Base-by-base conservation (phyloP, 2,797 vertebrate species). In the Sebastiscus albofasciatus region DNA sequence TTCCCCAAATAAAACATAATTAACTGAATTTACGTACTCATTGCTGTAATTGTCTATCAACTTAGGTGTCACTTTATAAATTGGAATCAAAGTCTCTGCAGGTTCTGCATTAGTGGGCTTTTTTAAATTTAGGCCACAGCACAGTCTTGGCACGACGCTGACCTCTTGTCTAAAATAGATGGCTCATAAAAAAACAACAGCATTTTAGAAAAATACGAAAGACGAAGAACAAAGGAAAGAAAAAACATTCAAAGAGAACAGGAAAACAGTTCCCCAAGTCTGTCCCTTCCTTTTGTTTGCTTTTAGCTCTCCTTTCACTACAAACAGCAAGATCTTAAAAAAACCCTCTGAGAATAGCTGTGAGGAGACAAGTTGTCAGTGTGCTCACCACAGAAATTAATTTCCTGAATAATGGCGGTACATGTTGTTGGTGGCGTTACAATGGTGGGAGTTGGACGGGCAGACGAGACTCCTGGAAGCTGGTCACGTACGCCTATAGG, bases 311-410 rank as follows among this genome's bases (percentile, higher is more conserved):
- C 52, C 14, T 54, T 67, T 81, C 20, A 61, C 14, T 62, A 31
- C 55, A 86, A 81, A 81, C 29, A 61, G 24, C 42, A 74, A 20
- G 60, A 77, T 69, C 39, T 68, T 49, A 31, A 33, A 68, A 29
- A 75, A 84, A 46, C 60, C 7, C 4, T 36, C 8, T 56, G 61
- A 79, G 64, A 85, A 86, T 67, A 78, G 67, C 80, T 64, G 68
- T 58, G 76, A 87, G 82, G 75, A 87, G 82, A 89, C 79, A 75
- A 56, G 74, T 69, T 87, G 83, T 90, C 87, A 79, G 81, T 79
- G 12, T 72, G 64, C 61, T 62, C 83, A 81, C 70, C 86, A 36
- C 81, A 81, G 59, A 85, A 90, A 75, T 79, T 55, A 22, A 90
- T 90, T 91, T 89, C 87, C 72, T 85, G 85, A 83, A 75, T 55